phyloP scores from a whole-genome alignment of 1,140 invertebrate species.

The Calephelis virginiensis region DNA sequence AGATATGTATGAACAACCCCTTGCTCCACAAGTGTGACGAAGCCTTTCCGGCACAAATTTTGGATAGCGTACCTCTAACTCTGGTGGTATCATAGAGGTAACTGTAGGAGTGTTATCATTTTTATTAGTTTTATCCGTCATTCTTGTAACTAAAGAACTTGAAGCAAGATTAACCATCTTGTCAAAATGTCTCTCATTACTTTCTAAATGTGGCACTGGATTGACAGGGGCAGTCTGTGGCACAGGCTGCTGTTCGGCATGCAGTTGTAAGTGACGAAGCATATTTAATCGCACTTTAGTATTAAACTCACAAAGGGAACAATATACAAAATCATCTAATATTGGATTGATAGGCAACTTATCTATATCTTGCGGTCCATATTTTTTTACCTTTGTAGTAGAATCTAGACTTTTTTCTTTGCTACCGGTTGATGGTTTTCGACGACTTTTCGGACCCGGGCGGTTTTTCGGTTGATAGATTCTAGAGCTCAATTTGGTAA shows the following conservation, averaged over 20 bases:
- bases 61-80: slow-evolving; percentile 68
- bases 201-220: slow-evolving; percentile 88
- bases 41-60: slow-evolving; percentile 83
- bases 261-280: slow-evolving; percentile 84
- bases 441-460: slow-evolving; percentile 27
- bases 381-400: slow-evolving; percentile 38
- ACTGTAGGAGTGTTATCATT: slow-evolving; percentile 24
- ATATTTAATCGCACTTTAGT: slow-evolving; percentile 89
- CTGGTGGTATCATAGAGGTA: slow-evolving; percentile 35
- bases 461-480: slow-evolving; percentile 10
- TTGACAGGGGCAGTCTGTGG: slow-evolving; percentile 84
- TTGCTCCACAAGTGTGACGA: slow-evolving; percentile 84
- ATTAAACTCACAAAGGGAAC: slow-evolving; percentile 82
- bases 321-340: slow-evolving; percentile 81
- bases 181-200: slow-evolving; percentile 89
- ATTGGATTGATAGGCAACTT: slow-evolving; percentile 83
- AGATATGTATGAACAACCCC: slow-evolving; percentile 85
- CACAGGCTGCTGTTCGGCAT: slow-evolving; percentile 80
- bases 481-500: not conserved
- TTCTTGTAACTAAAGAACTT: slow-evolving; percentile 81
- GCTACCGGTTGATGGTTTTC: slow-evolving; percentile 27
- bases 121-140: slow-evolving; percentile 34
- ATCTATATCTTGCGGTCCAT: slow-evolving; percentile 81
- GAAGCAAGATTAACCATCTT: slow-evolving; percentile 90
- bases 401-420: slow-evolving; percentile 30